Evolutionary conservation across 1,140 invertebrate species (phyloP).

Genomic region (Drosophila eugracilis): DNA sequence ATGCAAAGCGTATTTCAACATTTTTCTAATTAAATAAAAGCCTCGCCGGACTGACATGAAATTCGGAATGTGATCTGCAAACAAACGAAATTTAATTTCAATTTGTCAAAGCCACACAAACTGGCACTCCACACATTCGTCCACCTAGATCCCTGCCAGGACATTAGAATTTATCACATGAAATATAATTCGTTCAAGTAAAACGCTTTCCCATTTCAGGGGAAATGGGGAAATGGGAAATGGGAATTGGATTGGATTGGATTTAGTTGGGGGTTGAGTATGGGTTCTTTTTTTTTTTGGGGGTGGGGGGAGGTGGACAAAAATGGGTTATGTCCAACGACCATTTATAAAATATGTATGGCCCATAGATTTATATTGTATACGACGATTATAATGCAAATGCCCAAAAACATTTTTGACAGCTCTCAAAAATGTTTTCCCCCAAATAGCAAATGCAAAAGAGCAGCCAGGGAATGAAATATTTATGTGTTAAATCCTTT

Average conservation of each 20-base stretch:
- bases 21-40: constrained; percentile 58
- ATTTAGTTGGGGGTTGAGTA: neutral
- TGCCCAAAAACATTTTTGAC: constrained; percentile 72
- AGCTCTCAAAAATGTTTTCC: constrained; percentile 59
- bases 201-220: constrained; percentile 49
- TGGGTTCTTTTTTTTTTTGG: too few species aligned
- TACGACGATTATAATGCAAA: constrained; percentile 78
- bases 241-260: constrained; percentile 12
- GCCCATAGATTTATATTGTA: constrained; percentile 74
- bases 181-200: constrained; percentile 66
- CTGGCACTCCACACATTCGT: constrained; percentile 14
- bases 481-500: constrained; percentile 78
- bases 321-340: constrained; percentile 15
- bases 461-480: constrained; percentile 43
- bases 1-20: constrained; percentile 45
- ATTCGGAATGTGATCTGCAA: constrained; percentile 56
- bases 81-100: constrained; percentile 61
- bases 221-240: constrained; percentile 11
- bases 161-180: constrained; percentile 71
- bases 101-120: constrained; percentile 65
- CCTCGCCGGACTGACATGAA: constrained; percentile 31
- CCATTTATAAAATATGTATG: constrained; percentile 70
- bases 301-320: neutral
- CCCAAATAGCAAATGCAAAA: constrained; percentile 17
- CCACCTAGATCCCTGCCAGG: constrained; percentile 33